Base-by-base conservation (phyloP, 2,797 vertebrate species). In the Pangasius djambal region DNA sequence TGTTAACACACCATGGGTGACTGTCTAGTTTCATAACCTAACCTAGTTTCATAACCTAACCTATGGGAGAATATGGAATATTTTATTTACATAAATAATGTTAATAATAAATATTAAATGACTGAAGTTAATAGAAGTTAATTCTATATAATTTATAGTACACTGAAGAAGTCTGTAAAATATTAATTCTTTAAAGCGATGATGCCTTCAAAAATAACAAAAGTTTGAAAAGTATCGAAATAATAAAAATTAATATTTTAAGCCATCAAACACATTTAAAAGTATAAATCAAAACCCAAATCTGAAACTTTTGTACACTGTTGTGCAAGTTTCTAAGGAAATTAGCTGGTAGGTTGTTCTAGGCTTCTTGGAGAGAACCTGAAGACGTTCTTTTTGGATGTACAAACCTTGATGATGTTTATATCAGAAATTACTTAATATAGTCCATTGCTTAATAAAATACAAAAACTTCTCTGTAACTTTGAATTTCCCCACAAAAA, bases 401-500 rank as follows among this genome's bases (percentile, higher is more conserved):
- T 44, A 44, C 40, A 44, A 78, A 31, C n/a, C 2, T 31, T 34
- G 3, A 20, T n/a, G 4, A 83, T 63, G 22, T 61, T 82, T 4
- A 25, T 2, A 5, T 37, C 34, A 8, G 22, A 81, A 57, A 57
- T 7, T 13, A 55, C 28, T 57, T 22, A 12, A 59, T 82, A 7
- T 61, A 59, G 22, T 52, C 13, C 6, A n/a, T 50, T 8, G 0
- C 25, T 31, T 82, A 9, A 44, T 63, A 16, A 61, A 40, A 63
- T 37, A 59, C 22, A 25, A 50, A 44, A 44, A 74, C 1, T 0
- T 74, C 37, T 74, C 70, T 74, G 37, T 25, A 52, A 81, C 52
- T 25, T 15, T n/a, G 57, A 7, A 13, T 78, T 89, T 70, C 77
- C 40, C 82, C 65, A 90, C 86, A 88, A 85, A 90, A 90, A 90